Conservation (phyloP, 2,113 vertebrate species). For the Stomatorhinus ivindoensis region DNA sequence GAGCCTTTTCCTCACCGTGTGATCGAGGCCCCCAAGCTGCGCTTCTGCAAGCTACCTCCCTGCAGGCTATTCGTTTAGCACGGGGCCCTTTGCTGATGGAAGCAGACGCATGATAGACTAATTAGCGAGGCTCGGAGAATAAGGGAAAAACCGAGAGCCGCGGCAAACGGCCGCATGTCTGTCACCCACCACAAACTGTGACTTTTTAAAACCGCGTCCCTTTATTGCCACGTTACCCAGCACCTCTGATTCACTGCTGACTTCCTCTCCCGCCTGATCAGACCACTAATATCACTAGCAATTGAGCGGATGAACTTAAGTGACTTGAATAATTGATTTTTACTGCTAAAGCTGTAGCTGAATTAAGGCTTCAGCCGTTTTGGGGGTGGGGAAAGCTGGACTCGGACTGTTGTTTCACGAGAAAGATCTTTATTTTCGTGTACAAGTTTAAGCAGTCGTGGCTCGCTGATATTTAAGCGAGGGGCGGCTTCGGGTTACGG, state of each 20-base stretch:
- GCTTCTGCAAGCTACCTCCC: not conserved
- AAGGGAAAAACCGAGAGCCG: not conserved
- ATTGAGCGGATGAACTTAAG: not conserved
- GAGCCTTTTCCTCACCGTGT: not conserved
- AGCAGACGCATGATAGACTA: not conserved
- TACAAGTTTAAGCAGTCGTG: not conserved
- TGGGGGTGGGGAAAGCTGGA: not conserved
- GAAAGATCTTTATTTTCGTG: not conserved
- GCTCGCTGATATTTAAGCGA: constrained; percentile 20
- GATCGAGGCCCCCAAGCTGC: not conserved
- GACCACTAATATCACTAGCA: not conserved
- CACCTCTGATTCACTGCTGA: not conserved
- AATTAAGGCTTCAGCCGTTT: not conserved
- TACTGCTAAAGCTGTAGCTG: not conserved
- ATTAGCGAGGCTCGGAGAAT: not conserved
- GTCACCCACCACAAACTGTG: not conserved
- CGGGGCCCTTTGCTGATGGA: not conserved
- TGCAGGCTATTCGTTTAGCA: not conserved
- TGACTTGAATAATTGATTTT: not conserved
- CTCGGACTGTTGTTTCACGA: not conserved
- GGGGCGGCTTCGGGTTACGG: constrained; percentile 31
- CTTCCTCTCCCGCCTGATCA: not conserved
- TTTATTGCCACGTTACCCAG: not conserved
- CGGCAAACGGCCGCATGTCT: not conserved
- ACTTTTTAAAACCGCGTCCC: not conserved